Evolutionary conservation across 2,797 vertebrate species (phyloP), one percentile per base, ranked within the genome.

Genomic region (Pangasius mekongensis): DNA sequence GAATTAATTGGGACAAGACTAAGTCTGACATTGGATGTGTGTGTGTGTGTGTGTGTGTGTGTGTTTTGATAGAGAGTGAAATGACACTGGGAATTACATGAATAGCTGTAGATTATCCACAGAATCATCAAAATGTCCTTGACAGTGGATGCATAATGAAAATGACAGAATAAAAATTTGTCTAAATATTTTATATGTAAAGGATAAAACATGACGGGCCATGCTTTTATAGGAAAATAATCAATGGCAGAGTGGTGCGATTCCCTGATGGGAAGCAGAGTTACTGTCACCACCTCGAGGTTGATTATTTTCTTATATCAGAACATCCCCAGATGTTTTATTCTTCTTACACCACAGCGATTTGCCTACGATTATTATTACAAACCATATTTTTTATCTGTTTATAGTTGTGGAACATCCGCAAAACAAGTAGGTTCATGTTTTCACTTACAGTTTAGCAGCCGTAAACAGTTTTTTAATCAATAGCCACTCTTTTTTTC

Each of bases 1-100:
- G 62, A 87, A 87, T 56, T 80, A 81, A 81, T 80, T 81, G 52
- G 49, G 49, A 62, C 76, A n/a, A 54, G 76, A 30, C 47, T 5
- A 58, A 22, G 69, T 39, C 69, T 69, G 30, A 69, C 30, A 36
- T 36, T 69, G 14, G 67, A 10, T 18, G 18, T 77, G 27, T 77
- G 20, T 52, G 27, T 81, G 30, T 36, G 18, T 81, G 58, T 60
- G 78, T 58, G 56, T 60, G 54, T 60, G 54, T 39, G 18, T 74
- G 39, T 11, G 69, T 27, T 43, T 39, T 18, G 36, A 1, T 36
- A 39, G 43, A 11, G 36, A 62, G n/a, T 52, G n/a, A 54, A 58
- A 71, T 71, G 49, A 5, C 78, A 49, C 77, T 20, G 64, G 62
- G 49, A n/a, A 73, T 81, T 47, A 30, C 66, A 81, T 22, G 22